Conservation (phyloP, 2,797 vertebrate genomes). For the Setipinna tenuifilis region DNA sequence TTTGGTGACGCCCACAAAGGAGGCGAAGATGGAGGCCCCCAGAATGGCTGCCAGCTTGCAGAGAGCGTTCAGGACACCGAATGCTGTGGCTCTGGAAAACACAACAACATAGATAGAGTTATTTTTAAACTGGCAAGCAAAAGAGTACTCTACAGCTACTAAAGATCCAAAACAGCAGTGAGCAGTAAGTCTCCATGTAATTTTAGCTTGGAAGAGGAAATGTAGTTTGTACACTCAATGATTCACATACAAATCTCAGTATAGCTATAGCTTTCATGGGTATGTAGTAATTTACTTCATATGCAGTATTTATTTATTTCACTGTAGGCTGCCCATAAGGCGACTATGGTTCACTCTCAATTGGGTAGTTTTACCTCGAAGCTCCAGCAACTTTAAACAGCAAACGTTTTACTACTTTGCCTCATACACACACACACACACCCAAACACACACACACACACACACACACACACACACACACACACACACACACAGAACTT, state of each 20-base stretch:
- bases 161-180: too few relatives aligned
- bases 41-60: slow-evolving; percentile 93
- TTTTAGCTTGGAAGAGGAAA: background rate
- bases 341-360: background rate
- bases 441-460: background rate
- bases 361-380: background rate
- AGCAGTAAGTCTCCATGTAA: background rate
- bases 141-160: too few relatives aligned
- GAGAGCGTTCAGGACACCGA: slow-evolving; percentile 90
- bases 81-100: slow-evolving; percentile 87
- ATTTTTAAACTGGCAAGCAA: background rate
- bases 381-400: too few relatives aligned
- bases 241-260: too few relatives aligned
- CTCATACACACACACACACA: background rate
- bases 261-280: background rate
- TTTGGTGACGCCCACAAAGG: slow-evolving; percentile 90
- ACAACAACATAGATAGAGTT: background rate
- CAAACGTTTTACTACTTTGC: too few relatives aligned
- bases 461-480: too few relatives aligned
- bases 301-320: too few relatives aligned
- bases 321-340: background rate
- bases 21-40: slow-evolving; percentile 92
- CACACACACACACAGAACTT: too few relatives aligned
- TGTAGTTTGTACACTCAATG: too few relatives aligned
- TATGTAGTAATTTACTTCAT: too few relatives aligned